A percentile compares a stretch with the other conserved stretches of the same genome.
Conservation (phyloP, 2,113 vertebrate genomes). For the Leptobrachium ailaonicum region DNA sequence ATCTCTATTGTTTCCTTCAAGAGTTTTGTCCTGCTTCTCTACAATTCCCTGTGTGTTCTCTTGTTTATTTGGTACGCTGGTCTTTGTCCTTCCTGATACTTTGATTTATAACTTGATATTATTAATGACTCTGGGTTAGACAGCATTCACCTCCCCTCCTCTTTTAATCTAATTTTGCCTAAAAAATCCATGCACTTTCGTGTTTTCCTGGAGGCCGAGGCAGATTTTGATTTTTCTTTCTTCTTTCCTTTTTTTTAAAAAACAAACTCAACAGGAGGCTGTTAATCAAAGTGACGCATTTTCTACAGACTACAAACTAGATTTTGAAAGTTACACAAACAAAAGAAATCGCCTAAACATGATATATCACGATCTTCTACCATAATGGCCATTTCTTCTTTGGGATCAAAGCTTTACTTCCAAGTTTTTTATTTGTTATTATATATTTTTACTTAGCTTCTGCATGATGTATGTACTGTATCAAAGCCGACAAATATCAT, state of each 20-base stretch:
- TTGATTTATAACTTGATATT: conserved; percentile 80
- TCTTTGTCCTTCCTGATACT: conserved; percentile 77
- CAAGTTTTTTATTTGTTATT: no score
- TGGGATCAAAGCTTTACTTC: background rate
- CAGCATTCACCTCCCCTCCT: conserved; percentile 74
- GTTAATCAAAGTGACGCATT: conserved; percentile 74
- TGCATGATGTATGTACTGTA: background rate
- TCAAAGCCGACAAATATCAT: background rate
- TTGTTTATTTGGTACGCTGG: conserved; percentile 74
- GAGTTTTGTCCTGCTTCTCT: conserved; percentile 72
- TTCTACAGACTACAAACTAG: conserved; percentile 65
- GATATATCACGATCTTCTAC: conserved; percentile 67
- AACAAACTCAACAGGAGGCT: conserved; percentile 75
- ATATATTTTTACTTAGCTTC: background rate
- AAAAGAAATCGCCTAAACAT: conserved; percentile 74
- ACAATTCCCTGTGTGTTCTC: conserved; percentile 73
- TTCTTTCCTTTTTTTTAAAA: conserved; percentile 48
- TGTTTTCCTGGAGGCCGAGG: conserved; percentile 78
- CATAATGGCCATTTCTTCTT: conserved; percentile 70
- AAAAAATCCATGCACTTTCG: conserved; percentile 70
- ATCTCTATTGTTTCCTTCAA: conserved; percentile 68
- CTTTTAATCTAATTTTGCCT: conserved; percentile 80
- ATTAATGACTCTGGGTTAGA: conserved; percentile 76
- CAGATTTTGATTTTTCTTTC: conserved; percentile 53
- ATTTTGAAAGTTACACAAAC: conserved; percentile 74